Base-by-base conservation (phyloP, 2,888 invertebrate genomes). In the Zonitis immaculata region DNA sequence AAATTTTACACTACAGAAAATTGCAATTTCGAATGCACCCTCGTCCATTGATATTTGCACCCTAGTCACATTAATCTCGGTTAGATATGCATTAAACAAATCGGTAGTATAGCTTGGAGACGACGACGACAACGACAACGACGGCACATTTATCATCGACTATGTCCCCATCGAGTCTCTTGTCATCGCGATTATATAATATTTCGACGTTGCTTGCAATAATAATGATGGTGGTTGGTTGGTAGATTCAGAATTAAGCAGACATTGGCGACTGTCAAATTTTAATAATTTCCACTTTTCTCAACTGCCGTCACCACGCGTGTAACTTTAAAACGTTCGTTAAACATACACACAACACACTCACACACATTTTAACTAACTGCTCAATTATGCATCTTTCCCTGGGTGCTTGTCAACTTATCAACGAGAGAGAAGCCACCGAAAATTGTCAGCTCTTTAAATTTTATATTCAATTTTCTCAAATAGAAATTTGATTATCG, bases 391-490 rank as follows among this genome's bases (percentile, higher is more conserved):
- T 73, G 72, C 71, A 63, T 59, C 66, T 64, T n/a, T 67, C 68
- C 70, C 71, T 62, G 64, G 71, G 68, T 68, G 67, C 72, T 73
- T 73, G 73, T 73, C 74, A 74, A 69, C 70, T 72, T 70, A 70
- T 71, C 71, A 69, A 9, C 27, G n/a, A n/a, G n/a, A 28, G 18
- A 64, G 61, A 60, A 60, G 59, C 63, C 58, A n/a, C 66, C 66
- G 59, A 70, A 71, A n/a, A 72, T 70, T 72, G 72, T 71, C 72
- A 69, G 66, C 70, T 73, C 71, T 71, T 73, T 71, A 71, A 75
- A 74, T 75, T 74, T 75, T 73, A 73, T 73, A 75, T 75, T 75
- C 75, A 75, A 75, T 75, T 74, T 74, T 61, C 65, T 61, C 63
- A 64, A 66, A 67, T 70, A 67, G 70, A 70, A 72, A 73, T 73